Conservation (phyloP, 2,888 invertebrate species). For the Augochlorella aurata region DNA sequence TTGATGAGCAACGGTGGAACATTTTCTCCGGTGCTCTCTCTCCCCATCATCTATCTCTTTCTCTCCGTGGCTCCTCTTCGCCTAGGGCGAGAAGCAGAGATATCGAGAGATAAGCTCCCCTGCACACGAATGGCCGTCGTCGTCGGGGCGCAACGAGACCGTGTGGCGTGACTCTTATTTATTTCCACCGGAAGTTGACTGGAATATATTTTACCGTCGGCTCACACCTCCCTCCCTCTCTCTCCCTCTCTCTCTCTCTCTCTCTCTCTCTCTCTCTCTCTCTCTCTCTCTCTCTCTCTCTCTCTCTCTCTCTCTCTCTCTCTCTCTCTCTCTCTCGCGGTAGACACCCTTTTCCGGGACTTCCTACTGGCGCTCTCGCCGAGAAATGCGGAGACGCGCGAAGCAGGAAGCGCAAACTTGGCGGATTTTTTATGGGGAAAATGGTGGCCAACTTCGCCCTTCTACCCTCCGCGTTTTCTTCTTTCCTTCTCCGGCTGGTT, state of each 20-base stretch:
- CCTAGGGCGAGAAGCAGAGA: constrained; percentile 61
- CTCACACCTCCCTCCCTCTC: constrained; percentile 54
- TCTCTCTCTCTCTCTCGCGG: not conserved
- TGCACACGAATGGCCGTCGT: constrained; percentile 75
- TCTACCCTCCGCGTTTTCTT: not conserved
- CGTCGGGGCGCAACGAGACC: constrained; percentile 72
- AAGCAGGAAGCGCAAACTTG: constrained; percentile 80
- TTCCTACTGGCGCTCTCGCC: constrained; percentile 70
- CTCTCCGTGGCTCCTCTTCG: constrained; percentile 51
- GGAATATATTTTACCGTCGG: constrained; percentile 80
- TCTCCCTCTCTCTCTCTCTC: not conserved
- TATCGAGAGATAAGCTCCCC: constrained; percentile 79
- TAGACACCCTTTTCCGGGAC: constrained; percentile 66
- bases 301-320: constrained; percentile 32
- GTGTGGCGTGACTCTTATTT: constrained; percentile 81
- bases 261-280: constrained; percentile 28
- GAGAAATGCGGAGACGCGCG: constrained; percentile 76
- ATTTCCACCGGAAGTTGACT: constrained; percentile 81
- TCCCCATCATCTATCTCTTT: constrained; percentile 37
- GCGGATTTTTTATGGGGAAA: constrained; percentile 79
- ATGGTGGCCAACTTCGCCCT: constrained; percentile 70
- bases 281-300: not conserved
- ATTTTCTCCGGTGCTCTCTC: constrained; percentile 31
- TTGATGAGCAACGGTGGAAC: constrained; percentile 63
- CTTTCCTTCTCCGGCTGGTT: not conserved